Evolutionary conservation across 2,113 vertebrate genomes (phyloP).

Genomic region (Perccottus glenii): DNA sequence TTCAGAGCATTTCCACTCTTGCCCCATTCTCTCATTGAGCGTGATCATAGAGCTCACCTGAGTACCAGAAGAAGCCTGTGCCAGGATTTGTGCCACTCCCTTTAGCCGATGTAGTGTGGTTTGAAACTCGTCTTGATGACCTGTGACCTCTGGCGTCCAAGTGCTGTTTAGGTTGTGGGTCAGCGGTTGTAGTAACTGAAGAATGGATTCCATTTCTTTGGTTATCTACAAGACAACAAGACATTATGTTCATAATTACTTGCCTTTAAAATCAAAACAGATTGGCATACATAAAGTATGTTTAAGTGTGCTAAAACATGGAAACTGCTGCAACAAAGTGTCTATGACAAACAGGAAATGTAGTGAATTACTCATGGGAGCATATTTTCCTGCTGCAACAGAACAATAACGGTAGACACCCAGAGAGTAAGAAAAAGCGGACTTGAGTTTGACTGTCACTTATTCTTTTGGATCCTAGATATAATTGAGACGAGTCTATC

Average conservation of each 20-base stretch:
- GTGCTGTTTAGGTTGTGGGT: slow-evolving; percentile 19
- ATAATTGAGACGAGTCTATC: neutral
- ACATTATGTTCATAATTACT: neutral
- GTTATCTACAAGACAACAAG: slow-evolving; percentile 55
- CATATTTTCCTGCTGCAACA: slow-evolving; percentile 49
- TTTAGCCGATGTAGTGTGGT: slow-evolving; percentile 65
- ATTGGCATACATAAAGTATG: neutral
- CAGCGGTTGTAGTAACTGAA: slow-evolving; percentile 68
- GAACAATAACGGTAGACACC: slow-evolving; percentile 41
- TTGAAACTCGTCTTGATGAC: slow-evolving; percentile 53
- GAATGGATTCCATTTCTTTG: slow-evolving; percentile 69
- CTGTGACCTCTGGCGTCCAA: slow-evolving; percentile 7
- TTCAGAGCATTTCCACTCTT: slow-evolving; percentile 15
- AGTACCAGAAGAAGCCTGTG: slow-evolving; percentile 36
- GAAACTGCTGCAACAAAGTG: slow-evolving; percentile 34
- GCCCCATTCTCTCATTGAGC: neutral
- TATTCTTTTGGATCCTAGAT: neutral
- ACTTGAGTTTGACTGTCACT: neutral
- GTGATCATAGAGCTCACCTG: slow-evolving; percentile 58
- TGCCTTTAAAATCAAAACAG: neutral
- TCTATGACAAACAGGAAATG: slow-evolving; percentile 59
- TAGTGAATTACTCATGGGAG: slow-evolving; percentile 42
- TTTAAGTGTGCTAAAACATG: neutral
- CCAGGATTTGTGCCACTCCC: slow-evolving; percentile 61
- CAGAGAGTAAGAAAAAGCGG: neutral